These are phyloP conservation scores for Mechanitis mazaeus DNA, from an alignment of 2,888 invertebrate species.

Conservation along the genomic window DNA sequence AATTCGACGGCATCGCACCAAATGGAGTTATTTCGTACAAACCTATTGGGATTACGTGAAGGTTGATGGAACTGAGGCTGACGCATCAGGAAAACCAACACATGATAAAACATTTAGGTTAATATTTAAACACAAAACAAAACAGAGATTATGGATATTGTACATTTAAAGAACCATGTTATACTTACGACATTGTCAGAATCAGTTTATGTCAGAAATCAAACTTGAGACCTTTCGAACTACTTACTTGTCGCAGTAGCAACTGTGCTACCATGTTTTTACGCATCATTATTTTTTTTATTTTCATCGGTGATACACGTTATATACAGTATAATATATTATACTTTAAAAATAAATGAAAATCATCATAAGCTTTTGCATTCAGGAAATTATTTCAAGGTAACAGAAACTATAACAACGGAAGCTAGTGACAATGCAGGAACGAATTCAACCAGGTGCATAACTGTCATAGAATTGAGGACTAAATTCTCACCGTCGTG, in stretches of 20 bases:
- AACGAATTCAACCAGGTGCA: constrained; percentile 11
- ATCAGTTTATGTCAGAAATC: too few relatives aligned
- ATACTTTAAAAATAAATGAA: too few relatives aligned
- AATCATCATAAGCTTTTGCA: too few relatives aligned
- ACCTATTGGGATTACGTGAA: constrained; percentile 35
- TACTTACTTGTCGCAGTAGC: too few relatives aligned
- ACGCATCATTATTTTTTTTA: too few relatives aligned
- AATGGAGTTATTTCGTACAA: constrained; percentile 40
- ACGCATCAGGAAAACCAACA: not conserved
- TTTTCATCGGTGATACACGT: too few relatives aligned
- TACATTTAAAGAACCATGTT: too few relatives aligned
- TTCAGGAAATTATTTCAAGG: not conserved
- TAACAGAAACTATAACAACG: not conserved
- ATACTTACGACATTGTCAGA: too few relatives aligned
- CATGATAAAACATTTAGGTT: not conserved
- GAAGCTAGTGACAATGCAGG: constrained; percentile 8
- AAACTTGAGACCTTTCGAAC: too few relatives aligned
- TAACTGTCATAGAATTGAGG: constrained; percentile 13
- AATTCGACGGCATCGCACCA: constrained; percentile 41
- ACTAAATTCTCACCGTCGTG: constrained; percentile 14
- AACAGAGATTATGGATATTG: too few relatives aligned
- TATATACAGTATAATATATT: too few relatives aligned
- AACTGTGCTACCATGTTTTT: too few relatives aligned
- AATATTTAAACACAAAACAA: not conserved
- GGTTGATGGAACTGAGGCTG: constrained; percentile 12